Conservation (phyloP, 1,140 invertebrate genomes). For the Lanistes nyassanus region DNA sequence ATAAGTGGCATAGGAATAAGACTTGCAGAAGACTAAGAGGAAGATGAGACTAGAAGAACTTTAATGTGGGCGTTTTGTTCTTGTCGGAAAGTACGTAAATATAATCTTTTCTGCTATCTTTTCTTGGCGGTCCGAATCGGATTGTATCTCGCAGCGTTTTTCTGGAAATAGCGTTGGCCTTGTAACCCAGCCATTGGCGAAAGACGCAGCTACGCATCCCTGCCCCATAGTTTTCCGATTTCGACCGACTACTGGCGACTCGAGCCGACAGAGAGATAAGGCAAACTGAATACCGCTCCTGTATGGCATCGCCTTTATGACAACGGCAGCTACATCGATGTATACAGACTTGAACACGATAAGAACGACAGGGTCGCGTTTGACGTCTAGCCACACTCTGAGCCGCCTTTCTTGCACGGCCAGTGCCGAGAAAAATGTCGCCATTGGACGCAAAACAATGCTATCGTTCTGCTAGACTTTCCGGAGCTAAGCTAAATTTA, state of each 20-base stretch:
- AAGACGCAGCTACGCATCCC: background rate
- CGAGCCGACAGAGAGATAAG: background rate
- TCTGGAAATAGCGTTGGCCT: background rate
- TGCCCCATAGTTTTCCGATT: background rate
- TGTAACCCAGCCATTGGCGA: background rate
- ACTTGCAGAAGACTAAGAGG: too few relatives aligned
- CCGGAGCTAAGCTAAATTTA: background rate
- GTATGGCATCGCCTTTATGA: constrained; percentile 4
- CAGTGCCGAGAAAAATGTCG: background rate
- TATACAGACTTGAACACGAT: constrained; percentile 1
- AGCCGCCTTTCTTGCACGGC: too few relatives aligned
- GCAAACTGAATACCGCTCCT: background rate
- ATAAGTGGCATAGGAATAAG: too few relatives aligned
- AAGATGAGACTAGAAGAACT: background rate
- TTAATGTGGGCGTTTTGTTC: background rate
- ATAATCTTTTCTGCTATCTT: background rate
- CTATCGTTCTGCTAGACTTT: background rate
- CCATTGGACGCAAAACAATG: background rate
- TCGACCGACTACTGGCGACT: background rate
- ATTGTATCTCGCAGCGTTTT: background rate
- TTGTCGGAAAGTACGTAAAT: background rate
- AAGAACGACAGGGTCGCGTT: background rate
- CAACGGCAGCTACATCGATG: constrained; percentile 2
- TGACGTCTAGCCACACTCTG: too few relatives aligned
- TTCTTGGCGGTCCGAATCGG: background rate